Evolutionary conservation across 2,888 invertebrate genomes (phyloP).

Genomic region (Mythimna loreyi): DNA sequence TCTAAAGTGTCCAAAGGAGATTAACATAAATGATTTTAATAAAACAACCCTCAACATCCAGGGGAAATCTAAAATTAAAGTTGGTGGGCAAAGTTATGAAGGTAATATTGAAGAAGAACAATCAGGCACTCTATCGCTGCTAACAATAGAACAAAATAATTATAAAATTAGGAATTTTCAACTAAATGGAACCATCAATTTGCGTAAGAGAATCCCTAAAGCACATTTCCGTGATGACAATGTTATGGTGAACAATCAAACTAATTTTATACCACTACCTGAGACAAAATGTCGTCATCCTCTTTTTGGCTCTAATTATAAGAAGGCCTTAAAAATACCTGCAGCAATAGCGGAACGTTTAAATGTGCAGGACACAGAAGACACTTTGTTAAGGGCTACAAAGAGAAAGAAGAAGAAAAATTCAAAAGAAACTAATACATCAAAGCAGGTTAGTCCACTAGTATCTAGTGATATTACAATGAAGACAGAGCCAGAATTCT

Average conservation of each 20-base stretch:
- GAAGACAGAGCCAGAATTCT: constrained; percentile 37
- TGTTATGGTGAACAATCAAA: constrained; percentile 71
- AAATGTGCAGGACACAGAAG: constrained; percentile 42
- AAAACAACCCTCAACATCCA: constrained; percentile 70
- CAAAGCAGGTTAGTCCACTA: constrained; percentile 31
- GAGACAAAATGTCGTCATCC: constrained; percentile 85
- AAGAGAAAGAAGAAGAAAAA: constrained; percentile 61
- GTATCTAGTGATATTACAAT: constrained; percentile 30
- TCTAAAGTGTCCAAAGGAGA: constrained; percentile 76
- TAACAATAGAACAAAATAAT: constrained; percentile 64
- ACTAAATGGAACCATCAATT: constrained; percentile 70
- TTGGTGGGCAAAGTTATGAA: constrained; percentile 77
- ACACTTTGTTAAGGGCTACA: constrained; percentile 6
- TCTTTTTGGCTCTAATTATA: constrained; percentile 81
- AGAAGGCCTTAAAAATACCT: constrained; percentile 77
- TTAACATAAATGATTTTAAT: constrained; percentile 71
- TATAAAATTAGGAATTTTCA: constrained; percentile 69
- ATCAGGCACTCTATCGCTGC: constrained; percentile 61
- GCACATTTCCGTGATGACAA: constrained; percentile 74
- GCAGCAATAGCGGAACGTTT: constrained; percentile 70
- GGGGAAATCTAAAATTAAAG: constrained; percentile 79
- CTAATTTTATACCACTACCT: constrained; percentile 80
- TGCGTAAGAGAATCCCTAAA: constrained; percentile 81
- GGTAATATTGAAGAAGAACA: constrained; percentile 67
- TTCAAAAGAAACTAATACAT: constrained; percentile 37